Percentiles rank a stretch among this genome's conserved stretches.
Evolutionary conservation across 2,888 invertebrate genomes (phyloP).

Genomic region (Lithosia quadra): DNA sequence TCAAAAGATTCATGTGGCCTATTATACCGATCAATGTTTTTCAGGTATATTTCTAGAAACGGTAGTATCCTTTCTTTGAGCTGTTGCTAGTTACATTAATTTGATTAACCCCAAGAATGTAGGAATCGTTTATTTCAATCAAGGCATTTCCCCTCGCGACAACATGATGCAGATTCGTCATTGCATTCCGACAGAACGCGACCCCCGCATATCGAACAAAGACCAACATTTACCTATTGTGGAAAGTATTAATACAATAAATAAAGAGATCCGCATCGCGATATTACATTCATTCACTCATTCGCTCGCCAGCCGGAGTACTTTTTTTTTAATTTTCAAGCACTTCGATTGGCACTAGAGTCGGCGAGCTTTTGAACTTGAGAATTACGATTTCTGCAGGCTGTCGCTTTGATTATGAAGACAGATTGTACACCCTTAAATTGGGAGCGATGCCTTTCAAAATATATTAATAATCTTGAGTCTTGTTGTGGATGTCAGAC

Average conservation of each 20-base stretch:
- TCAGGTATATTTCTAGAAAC: neutral
- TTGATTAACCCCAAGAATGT: conserved; percentile 25
- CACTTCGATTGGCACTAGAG: conserved; percentile 81
- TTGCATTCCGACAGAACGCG: conserved; percentile 57
- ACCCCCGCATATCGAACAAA: conserved; percentile 76
- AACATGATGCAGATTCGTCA: conserved; percentile 48
- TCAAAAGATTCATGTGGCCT: no score
- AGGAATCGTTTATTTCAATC: conserved; percentile 40
- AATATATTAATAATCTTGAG: conserved; percentile 53
- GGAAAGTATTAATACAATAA: conserved; percentile 76
- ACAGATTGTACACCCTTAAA: conserved; percentile 55
- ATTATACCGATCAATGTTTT: no score
- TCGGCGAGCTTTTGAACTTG: conserved; percentile 76
- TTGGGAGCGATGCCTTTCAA: conserved; percentile 52
- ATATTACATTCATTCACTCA: conserved; percentile 76
- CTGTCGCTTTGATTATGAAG: conserved; percentile 53
- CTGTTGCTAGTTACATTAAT: conserved; percentile 15
- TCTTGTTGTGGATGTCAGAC: conserved; percentile 45
- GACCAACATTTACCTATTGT: conserved; percentile 68
- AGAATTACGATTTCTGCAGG: conserved; percentile 60
- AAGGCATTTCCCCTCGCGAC: conserved; percentile 39
- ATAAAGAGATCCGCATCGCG: conserved; percentile 79
- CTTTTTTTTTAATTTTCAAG: conserved; percentile 64
- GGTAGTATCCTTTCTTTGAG: neutral
- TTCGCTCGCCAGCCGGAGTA: conserved; percentile 64